Evolutionary conservation across 2,888 invertebrate species (phyloP), one percentile per base, ranked within the genome.

Genomic region (Hemithea aestivaria): DNA sequence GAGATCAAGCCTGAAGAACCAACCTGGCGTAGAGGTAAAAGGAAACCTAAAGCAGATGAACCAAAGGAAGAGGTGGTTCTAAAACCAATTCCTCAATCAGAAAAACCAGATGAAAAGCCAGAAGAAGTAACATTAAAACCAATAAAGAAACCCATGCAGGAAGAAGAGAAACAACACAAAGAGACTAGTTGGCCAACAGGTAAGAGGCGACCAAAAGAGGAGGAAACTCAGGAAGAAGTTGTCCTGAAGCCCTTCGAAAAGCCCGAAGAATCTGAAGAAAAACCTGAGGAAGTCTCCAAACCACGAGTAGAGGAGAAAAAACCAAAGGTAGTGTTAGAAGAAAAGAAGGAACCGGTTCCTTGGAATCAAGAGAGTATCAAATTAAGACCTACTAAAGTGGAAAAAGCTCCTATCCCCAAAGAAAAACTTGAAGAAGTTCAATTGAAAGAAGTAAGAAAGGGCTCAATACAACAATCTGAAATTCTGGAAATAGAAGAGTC

Each of bases 41-140:
- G 42, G 42, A 58, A 32, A 37, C 52, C 49, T 24, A 57, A 59
- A 37, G 53, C 53, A 55, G 60, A 30, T 60, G 68, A 39, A 53
- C 66, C 70, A n/a, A 66, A 73, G 40, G 84, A 50, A 12, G 46
- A 66, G 40, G 66, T 66, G 11, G 67, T 81, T 7, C 73, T 70
- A 65, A 58, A 88, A 76, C 69, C 58, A 63, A 55, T 49, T 48
- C 60, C 33, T 1, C 36, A 79, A 46, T 63, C 72, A 58, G 53
- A 73, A 59, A 64, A 30, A 10, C 16, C 12, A 29, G 71, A 77
- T 36, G 73, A 80, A 48, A 73, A 78, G 43, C 53, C 66, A 0
- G 77, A 79, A 48, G 79, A 87, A 34, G 48, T 64, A 0, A 32
- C 40, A 7, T 29, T 51, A 0, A 44, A 35, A 44, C 62, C 49